A percentile compares a stretch with the other conserved stretches of the same genome.
These are phyloP conservation scores for Helicoverpa assulta DNA, from an alignment of 2,888 invertebrate species.

Conservation along the genomic window DNA sequence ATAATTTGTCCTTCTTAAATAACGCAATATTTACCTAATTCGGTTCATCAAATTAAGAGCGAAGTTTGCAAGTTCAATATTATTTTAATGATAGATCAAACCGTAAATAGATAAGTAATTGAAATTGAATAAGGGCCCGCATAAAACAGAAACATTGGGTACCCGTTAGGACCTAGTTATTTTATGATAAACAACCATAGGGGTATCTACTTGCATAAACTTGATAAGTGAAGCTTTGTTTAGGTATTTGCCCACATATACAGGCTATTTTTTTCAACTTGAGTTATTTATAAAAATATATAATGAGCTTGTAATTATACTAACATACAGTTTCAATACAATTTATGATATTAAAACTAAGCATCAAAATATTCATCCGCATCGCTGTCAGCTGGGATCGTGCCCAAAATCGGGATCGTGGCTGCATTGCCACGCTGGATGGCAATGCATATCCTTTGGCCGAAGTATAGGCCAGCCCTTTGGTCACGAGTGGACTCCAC, in stretches of 20 bases:
- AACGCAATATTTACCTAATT: constrained; percentile 12
- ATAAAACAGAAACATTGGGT: not conserved
- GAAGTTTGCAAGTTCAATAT: constrained; percentile 50
- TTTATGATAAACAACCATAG: not conserved
- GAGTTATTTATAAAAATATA: too few species aligned
- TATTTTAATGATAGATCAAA: constrained; percentile 42
- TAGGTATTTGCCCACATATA: not conserved
- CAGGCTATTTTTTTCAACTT: not conserved
- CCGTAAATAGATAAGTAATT: constrained; percentile 23
- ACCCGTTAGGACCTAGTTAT: constrained; percentile 9
- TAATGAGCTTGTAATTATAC: too few species aligned
- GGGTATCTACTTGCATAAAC: not conserved
- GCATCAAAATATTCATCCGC: too few species aligned
- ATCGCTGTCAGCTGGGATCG: too few species aligned
- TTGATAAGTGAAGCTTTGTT: not conserved
- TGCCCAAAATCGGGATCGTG: too few species aligned
- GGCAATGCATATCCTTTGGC: too few species aligned
- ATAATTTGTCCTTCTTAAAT: constrained; percentile 2
- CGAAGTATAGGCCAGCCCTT: too few species aligned
- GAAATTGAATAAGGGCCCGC: constrained; percentile 26
- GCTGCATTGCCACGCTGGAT: too few species aligned
- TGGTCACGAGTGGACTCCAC: too few species aligned
- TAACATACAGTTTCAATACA: too few species aligned
- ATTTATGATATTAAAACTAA: too few species aligned
- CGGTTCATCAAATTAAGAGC: constrained; percentile 24